phyloP scores from a whole-genome alignment of 2,113 vertebrate genomes.

The Furnarius figulus region DNA sequence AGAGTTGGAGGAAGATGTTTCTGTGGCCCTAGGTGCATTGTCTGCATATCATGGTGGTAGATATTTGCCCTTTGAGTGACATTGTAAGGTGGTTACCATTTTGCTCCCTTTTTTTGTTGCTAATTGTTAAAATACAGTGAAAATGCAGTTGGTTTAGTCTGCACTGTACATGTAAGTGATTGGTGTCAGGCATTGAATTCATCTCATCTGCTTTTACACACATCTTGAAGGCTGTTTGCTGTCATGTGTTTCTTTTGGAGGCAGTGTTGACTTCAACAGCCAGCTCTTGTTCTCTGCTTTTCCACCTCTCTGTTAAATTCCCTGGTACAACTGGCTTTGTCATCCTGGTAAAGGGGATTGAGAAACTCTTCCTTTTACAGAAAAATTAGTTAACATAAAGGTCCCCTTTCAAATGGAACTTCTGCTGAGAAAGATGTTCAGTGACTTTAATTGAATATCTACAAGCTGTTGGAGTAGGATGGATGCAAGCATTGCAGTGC shows the following conservation, averaged over 20 bases:
- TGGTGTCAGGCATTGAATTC: not conserved
- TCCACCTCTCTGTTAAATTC: not conserved
- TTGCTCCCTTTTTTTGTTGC: not conserved
- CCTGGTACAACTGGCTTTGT: not conserved
- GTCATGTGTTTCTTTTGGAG: not conserved
- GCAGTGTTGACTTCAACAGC: not conserved
- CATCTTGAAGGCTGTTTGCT: not conserved
- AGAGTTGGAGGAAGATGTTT: not conserved
- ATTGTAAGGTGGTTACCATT: not conserved
- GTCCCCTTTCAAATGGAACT: not conserved
- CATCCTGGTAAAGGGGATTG: not conserved
- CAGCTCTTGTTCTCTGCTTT: not conserved
- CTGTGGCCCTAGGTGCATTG: not conserved
- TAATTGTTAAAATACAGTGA: rapidly evolving
- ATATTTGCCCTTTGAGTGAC: not conserved
- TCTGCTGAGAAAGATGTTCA: not conserved
- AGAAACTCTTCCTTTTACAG: not conserved
- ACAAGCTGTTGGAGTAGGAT: not conserved
- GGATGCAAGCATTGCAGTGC: not conserved
- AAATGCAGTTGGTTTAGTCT: not conserved
- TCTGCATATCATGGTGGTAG: not conserved
- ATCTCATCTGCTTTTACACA: not conserved
- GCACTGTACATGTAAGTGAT: rapidly evolving
- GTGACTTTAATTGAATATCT: not conserved
- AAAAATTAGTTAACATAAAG: not conserved